These are phyloP conservation scores for Diaphora mendica DNA, from an alignment of 2,888 invertebrate species.

Conservation along the genomic window DNA sequence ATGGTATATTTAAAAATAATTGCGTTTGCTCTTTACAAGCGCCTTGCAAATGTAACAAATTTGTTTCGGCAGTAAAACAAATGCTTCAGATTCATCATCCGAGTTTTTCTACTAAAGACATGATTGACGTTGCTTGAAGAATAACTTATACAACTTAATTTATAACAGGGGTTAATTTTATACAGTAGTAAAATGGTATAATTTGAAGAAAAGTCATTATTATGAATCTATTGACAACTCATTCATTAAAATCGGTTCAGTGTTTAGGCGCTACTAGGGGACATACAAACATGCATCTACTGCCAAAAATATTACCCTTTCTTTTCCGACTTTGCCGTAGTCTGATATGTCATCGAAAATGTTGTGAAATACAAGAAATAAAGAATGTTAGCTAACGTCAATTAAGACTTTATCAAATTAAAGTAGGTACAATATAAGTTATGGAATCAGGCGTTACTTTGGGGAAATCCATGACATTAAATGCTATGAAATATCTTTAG, in stretches of 20 bases:
- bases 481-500: too few species aligned
- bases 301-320: too few species aligned
- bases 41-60: conserved; percentile 27
- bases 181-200: background rate
- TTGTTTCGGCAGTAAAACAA: conserved; percentile 33
- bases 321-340: too few species aligned
- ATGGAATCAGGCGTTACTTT: too few species aligned
- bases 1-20: background rate
- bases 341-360: background rate
- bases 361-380: background rate
- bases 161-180: background rate
- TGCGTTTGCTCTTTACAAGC: conserved; percentile 1
- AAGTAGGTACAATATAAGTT: too few species aligned
- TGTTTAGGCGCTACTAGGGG: too few species aligned
- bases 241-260: too few species aligned
- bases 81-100: conserved; percentile 32
- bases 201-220: background rate
- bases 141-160: background rate
- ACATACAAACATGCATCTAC: too few species aligned
- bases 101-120: conserved; percentile 8
- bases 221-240: too few species aligned
- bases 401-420: too few species aligned
- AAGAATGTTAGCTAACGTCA: too few species aligned
- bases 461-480: too few species aligned
- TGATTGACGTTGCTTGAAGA: conserved; percentile 6